Evolutionary conservation across 1,140 invertebrate species (phyloP).

Genomic region (Magallana ariakensis): DNA sequence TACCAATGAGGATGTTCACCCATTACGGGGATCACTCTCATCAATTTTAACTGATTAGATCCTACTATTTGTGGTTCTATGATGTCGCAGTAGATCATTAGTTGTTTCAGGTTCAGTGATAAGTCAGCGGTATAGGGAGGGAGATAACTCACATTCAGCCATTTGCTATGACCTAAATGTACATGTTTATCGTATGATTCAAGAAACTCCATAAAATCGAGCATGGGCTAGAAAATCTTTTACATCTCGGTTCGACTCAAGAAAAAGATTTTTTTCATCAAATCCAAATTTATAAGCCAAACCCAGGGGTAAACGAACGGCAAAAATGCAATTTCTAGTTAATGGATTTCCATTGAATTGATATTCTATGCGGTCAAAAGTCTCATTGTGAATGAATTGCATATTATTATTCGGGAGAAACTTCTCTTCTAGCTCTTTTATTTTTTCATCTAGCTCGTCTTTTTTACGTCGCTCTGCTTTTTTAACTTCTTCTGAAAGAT

Average conservation of each 20-base stretch:
- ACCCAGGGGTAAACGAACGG: not conserved
- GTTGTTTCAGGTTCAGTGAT: not conserved
- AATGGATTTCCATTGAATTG: not conserved
- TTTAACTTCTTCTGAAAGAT: too few relatives aligned
- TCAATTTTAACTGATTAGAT: not conserved
- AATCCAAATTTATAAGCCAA: constrained; percentile 1
- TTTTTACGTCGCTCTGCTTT: too few relatives aligned
- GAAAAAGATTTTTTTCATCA: not conserved
- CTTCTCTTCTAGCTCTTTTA: too few relatives aligned
- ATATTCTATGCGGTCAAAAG: not conserved
- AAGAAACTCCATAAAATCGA: too few relatives aligned
- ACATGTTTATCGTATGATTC: too few relatives aligned
- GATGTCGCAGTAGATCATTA: not conserved
- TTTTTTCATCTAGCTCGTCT: too few relatives aligned
- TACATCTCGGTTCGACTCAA: not conserved
- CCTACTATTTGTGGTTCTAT: not conserved
- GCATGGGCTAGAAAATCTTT: too few relatives aligned
- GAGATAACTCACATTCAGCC: not conserved
- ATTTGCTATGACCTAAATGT: not conserved
- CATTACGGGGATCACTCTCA: not conserved
- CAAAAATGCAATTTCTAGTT: not conserved
- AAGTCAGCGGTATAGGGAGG: not conserved
- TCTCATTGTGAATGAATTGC: not conserved
- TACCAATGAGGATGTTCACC: too few relatives aligned
- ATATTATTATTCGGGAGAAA: not conserved